Evolutionary conservation across 1,140 invertebrate species (phyloP).

Genomic region (Cherax destructor): DNA sequence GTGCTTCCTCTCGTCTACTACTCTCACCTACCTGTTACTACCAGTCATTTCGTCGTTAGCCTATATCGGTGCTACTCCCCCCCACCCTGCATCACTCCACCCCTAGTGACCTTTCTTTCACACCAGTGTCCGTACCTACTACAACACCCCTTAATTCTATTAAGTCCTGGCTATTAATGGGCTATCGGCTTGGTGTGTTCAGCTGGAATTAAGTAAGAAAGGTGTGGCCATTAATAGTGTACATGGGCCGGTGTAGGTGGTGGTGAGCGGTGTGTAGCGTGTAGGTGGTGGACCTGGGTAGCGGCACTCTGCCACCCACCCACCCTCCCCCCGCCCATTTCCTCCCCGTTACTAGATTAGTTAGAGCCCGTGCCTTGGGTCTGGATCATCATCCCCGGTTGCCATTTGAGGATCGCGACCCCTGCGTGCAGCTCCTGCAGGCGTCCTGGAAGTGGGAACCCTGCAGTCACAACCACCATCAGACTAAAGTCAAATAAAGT

Average conservation of each 20-base stretch:
- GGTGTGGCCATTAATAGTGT: slow-evolving; percentile 2
- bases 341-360: slow-evolving; percentile 27
- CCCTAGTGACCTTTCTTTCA: not conserved
- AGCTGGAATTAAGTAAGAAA: not conserved
- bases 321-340: no score
- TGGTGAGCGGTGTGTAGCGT: not conserved
- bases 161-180: not conserved
- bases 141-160: not conserved
- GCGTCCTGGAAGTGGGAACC: slow-evolving; percentile 57
- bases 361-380: slow-evolving; percentile 53
- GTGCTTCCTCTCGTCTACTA: not conserved
- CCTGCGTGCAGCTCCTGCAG: slow-evolving; percentile 55
- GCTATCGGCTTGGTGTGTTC: not conserved
- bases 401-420: slow-evolving; percentile 56
- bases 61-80: not conserved
- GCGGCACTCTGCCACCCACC: not conserved
- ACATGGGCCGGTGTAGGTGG: not conserved
- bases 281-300: not conserved
- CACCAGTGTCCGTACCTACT: not conserved
- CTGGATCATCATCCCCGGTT: slow-evolving; percentile 59
- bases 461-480: slow-evolving; percentile 53
- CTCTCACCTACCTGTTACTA: slow-evolving; percentile 3
- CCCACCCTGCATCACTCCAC: not conserved
- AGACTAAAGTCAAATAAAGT: slow-evolving; percentile 32
- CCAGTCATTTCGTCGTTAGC: not conserved